Evolutionary conservation across 2,888 invertebrate species (phyloP).

Genomic region (Parapristionchus giblindavisi): DNA sequence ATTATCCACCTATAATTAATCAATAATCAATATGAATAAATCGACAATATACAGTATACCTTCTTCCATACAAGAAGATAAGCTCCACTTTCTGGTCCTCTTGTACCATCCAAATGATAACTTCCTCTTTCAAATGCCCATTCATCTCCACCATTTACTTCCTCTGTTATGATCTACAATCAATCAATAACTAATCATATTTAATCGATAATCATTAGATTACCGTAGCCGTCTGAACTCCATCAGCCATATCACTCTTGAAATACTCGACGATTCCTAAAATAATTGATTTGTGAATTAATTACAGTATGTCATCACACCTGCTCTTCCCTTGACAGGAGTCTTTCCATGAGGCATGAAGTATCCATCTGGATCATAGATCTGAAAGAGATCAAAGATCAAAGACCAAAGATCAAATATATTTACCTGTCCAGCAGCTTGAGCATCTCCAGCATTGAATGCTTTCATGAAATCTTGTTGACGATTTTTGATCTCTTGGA

Average conservation of each 20-base stretch:
- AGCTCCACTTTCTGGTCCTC: constrained; percentile 68
- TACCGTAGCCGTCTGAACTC: constrained; percentile 66
- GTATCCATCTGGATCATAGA: constrained; percentile 69
- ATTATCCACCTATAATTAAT: constrained; percentile 60
- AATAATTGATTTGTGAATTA: constrained; percentile 20
- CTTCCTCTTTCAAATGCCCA: constrained; percentile 70
- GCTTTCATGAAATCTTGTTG: constrained; percentile 69
- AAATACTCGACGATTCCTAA: constrained; percentile 69
- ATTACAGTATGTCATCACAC: constrained; percentile 41
- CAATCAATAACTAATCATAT: not conserved
- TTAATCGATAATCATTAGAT: not conserved
- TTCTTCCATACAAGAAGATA: constrained; percentile 67
- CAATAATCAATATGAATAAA: not conserved
- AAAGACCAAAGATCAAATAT: constrained; percentile 23
- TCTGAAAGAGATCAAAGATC: constrained; percentile 26
- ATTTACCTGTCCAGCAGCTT: constrained; percentile 43
- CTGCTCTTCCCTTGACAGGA: constrained; percentile 67
- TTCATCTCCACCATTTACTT: constrained; percentile 69
- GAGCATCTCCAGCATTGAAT: constrained; percentile 68
- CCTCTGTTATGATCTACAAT: constrained; percentile 68
- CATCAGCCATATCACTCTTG: constrained; percentile 69
- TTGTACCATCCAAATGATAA: constrained; percentile 68
- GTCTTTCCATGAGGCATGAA: constrained; percentile 69
- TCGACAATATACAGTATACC: constrained; percentile 33
- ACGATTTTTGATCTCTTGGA: constrained; percentile 69